These are phyloP conservation scores for Sylvilagus floridanus DNA, from an alignment of 2,797 vertebrate species.

Conservation along the genomic window DNA sequence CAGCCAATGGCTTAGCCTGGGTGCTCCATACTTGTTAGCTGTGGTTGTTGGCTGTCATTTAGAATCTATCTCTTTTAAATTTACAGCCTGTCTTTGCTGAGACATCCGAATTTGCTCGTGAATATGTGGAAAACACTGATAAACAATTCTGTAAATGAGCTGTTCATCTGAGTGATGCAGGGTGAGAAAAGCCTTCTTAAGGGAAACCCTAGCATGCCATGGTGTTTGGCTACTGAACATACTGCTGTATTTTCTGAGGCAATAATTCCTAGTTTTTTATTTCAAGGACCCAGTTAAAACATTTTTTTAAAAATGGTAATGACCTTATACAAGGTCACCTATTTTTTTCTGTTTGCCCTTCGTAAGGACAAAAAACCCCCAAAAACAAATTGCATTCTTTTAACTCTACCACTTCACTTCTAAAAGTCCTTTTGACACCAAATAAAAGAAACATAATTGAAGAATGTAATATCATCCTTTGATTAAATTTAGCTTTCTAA, in stretches of 20 bases:
- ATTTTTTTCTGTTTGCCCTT: constrained; percentile 11
- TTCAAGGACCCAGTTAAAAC: constrained; percentile 57
- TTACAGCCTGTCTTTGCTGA: neutral
- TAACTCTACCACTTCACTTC: neutral
- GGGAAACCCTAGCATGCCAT: neutral
- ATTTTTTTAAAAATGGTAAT: neutral
- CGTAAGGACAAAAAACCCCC: constrained; percentile 31
- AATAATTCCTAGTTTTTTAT: constrained; percentile 57
- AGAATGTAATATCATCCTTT: neutral
- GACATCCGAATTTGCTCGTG: neutral
- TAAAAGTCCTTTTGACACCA: constrained; percentile 10
- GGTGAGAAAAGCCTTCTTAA: neutral
- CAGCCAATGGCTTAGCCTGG: neutral
- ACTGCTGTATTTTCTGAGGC: constrained; percentile 11
- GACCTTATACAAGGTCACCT: constrained; percentile 33
- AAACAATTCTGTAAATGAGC: neutral
- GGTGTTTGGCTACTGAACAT: neutral
- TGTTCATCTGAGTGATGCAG: neutral
- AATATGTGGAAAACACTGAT: neutral
- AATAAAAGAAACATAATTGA: neutral
- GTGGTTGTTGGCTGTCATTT: neutral
- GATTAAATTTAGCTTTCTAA: neutral
- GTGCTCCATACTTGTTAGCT: neutral
- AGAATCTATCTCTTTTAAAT: neutral
- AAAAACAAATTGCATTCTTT: neutral